Conservation (phyloP, 2,113 vertebrate genomes). For the Gavia stellata region DNA sequence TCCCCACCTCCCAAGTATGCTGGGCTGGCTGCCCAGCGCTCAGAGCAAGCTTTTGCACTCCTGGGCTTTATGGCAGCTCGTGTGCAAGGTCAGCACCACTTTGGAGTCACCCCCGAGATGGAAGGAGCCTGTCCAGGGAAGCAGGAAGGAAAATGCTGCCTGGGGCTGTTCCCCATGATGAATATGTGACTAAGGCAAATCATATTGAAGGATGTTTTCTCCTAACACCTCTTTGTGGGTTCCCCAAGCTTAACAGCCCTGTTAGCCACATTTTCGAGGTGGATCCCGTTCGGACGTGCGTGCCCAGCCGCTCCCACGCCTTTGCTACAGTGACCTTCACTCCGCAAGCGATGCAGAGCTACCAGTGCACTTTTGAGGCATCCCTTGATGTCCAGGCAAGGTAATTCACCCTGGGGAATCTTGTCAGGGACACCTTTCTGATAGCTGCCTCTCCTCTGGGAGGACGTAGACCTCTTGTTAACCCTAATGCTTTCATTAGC, state of each 20-base stretch:
- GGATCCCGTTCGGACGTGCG: constrained; percentile 66
- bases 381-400: constrained; percentile 70
- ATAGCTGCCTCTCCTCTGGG: neutral
- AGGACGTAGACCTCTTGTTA: neutral
- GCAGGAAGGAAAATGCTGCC: neutral
- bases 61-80: neutral
- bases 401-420: constrained; percentile 46
- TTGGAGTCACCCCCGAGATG: neutral
- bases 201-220: neutral
- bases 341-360: constrained; percentile 76
- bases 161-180: neutral
- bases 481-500: neutral
- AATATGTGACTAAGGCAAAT: neutral
- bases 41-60: neutral
- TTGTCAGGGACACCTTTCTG: neutral
- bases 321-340: constrained; percentile 80
- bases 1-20: neutral
- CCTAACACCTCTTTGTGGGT: neutral
- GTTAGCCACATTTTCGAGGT: constrained; percentile 76
- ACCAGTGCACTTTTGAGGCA: constrained; percentile 82
- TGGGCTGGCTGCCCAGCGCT: neutral
- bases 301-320: constrained; percentile 73
- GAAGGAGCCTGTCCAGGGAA: neutral
- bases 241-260: constrained; percentile 47
- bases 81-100: neutral